These are phyloP conservation scores for Cynoglossus semilaevis DNA, from an alignment of 2,113 vertebrate species.

Conservation along the genomic window DNA sequence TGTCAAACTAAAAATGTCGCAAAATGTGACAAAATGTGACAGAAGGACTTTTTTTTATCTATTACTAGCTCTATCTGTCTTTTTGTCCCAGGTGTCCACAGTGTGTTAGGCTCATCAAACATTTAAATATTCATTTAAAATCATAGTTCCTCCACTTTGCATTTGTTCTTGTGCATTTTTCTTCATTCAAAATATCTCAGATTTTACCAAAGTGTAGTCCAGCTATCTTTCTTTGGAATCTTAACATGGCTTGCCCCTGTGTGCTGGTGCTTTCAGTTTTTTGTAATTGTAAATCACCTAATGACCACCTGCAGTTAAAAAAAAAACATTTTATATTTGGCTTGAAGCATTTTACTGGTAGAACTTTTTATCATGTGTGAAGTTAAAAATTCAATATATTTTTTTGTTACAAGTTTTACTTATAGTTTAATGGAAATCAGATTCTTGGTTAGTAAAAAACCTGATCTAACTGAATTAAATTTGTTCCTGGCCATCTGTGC, in stretches of 20 bases:
- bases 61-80: too few relatives aligned
- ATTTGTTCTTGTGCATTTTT: too few relatives aligned
- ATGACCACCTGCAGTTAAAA: constrained; percentile 20
- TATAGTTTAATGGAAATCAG: constrained; percentile 18
- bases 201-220: too few relatives aligned
- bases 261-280: not conserved
- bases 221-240: constrained; percentile 1
- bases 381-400: not conserved
- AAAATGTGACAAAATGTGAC: too few relatives aligned
- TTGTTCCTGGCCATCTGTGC: constrained; percentile 34
- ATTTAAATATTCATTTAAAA: too few relatives aligned
- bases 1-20: too few relatives aligned
- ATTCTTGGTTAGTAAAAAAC: constrained; percentile 33
- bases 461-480: constrained; percentile 22
- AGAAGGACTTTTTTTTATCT: too few relatives aligned
- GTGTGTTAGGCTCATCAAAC: too few relatives aligned
- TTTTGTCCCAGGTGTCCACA: too few relatives aligned
- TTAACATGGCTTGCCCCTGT: not conserved
- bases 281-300: constrained; percentile 3
- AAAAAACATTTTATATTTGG: constrained; percentile 7
- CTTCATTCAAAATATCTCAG: too few relatives aligned
- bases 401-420: constrained; percentile 5
- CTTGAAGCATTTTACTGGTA: constrained; percentile 5
- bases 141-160: too few relatives aligned
- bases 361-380: not conserved